Evolutionary conservation across 2,113 vertebrate species (phyloP).

Genomic region (Spea bombifrons): DNA sequence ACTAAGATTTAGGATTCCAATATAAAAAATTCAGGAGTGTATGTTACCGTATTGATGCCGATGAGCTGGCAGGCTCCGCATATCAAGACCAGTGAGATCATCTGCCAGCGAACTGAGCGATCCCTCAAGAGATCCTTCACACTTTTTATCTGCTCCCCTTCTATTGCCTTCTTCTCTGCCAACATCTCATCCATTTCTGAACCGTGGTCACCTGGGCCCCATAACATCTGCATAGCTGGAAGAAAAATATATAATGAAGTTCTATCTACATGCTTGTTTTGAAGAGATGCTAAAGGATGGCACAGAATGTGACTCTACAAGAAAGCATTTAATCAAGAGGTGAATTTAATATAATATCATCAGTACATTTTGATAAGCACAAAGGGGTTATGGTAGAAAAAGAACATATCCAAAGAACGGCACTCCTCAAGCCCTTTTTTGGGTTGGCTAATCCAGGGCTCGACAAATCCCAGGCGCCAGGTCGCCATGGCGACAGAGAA

Average conservation of each 20-base stretch:
- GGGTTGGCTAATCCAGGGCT: too few species aligned
- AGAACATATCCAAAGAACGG: too few species aligned
- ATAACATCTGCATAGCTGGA: conserved; percentile 69
- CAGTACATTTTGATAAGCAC: too few species aligned
- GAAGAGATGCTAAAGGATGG: not conserved
- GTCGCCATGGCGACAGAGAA: too few species aligned
- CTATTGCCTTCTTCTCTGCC: conserved; percentile 62
- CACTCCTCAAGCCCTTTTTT: too few species aligned
- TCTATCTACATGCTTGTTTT: not conserved
- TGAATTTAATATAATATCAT: not conserved
- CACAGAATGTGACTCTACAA: too few species aligned
- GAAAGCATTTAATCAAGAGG: too few species aligned
- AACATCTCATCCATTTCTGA: conserved; percentile 72
- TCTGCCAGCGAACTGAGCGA: conserved; percentile 64
- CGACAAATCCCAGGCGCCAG: too few species aligned
- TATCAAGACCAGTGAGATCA: conserved; percentile 56
- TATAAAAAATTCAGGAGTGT: not conserved
- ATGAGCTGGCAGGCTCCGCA: conserved; percentile 63
- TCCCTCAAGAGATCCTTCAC: conserved; percentile 67
- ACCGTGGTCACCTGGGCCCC: conserved; percentile 66
- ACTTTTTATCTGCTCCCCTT: conserved; percentile 52
- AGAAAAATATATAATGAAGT: not conserved
- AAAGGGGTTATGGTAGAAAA: too few species aligned
- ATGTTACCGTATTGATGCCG: conserved; percentile 69
- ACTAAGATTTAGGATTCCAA: too few species aligned